Evolutionary conservation across 2,888 invertebrate species (phyloP), one percentile per base, ranked within the genome.

Genomic region (Scaptomyza parva): DNA sequence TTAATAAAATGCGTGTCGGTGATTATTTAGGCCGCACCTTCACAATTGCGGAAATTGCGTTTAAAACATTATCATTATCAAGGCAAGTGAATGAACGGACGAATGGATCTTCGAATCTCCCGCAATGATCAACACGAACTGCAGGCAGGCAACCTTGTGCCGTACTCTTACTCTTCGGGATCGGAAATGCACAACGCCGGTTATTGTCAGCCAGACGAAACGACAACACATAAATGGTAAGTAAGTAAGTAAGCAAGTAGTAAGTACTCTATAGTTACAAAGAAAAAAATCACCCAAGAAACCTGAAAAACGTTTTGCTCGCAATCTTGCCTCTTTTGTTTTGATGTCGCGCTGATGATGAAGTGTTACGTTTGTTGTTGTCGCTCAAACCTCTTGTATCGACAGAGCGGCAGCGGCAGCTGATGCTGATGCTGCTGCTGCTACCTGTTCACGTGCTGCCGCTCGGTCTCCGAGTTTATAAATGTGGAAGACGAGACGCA

Each of bases 381-480:
- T 39, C 26, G 18, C 12, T 57, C 44, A 37, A 47, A 59, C 59
- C 59, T 72, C 65, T 72, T 76, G 45, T 37, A 47, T 66, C 58
- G 66, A 72, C 73, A 51, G 44, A 58, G 58, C 66, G 47, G 26
- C 58, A 48, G 30, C 61, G 37, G 70, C 40, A 47, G 61, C 41
- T 47, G 52, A 24, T 39, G 44, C 37, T 47, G 41, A 12, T 40
- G 45, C 22, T 41, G 73, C 44, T 72, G 47, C 54, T 67, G 78
- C 70, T 80, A 85, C 75, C 88, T 74, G 88, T 87, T 87, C 80
- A 80, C 86, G 80, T 80, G 80, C 83, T 87, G 72, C 77, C 20
- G 40, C 28, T 35, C 17, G 48, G 67, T 30, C 53, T 35, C 35
- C 22, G 71, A 88, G 86, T 89, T 87, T 88, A 87, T 87, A 87